These are phyloP conservation scores for Julus scanicus DNA, from an alignment of 2,888 invertebrate genomes.

Conservation along the genomic window DNA sequence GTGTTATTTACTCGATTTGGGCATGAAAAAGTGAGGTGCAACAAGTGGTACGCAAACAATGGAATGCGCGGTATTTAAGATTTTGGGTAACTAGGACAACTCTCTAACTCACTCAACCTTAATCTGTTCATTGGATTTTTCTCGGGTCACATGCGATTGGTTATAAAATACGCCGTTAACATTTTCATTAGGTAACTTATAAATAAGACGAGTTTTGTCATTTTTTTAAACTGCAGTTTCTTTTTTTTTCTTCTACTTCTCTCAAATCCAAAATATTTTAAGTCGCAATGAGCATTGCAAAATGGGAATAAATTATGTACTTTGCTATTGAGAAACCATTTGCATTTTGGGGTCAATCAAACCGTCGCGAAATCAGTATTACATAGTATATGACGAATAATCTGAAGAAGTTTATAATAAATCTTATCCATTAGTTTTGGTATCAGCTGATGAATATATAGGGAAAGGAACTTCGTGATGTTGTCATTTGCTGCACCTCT, in stretches of 20 bases:
- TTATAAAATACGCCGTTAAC: neutral
- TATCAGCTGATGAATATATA: too few relatives aligned
- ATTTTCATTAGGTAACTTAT: neutral
- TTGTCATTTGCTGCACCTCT: neutral
- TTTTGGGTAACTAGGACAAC: conserved; percentile 51
- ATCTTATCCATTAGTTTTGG: too few relatives aligned
- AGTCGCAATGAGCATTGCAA: neutral
- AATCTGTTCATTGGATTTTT: conserved; percentile 7
- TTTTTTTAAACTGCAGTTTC: neutral
- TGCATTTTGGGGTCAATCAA: neutral
- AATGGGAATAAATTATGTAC: neutral
- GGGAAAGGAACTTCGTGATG: neutral
- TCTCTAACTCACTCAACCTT: conserved; percentile 50
- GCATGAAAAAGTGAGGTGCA: conserved; percentile 46
- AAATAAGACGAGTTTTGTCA: neutral
- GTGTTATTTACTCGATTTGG: conserved; percentile 50
- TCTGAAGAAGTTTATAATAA: neutral
- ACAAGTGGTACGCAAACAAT: conserved; percentile 48
- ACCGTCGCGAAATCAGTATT: neutral
- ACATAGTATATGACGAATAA: neutral
- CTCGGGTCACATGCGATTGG: conserved; percentile 10
- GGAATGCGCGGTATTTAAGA: conserved; percentile 49
- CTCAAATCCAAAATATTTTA: neutral
- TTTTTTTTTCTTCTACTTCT: neutral
- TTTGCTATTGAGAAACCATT: neutral